These are phyloP conservation scores for Meles meles DNA, from an alignment of 2,113 vertebrate genomes.

Conservation along the genomic window DNA sequence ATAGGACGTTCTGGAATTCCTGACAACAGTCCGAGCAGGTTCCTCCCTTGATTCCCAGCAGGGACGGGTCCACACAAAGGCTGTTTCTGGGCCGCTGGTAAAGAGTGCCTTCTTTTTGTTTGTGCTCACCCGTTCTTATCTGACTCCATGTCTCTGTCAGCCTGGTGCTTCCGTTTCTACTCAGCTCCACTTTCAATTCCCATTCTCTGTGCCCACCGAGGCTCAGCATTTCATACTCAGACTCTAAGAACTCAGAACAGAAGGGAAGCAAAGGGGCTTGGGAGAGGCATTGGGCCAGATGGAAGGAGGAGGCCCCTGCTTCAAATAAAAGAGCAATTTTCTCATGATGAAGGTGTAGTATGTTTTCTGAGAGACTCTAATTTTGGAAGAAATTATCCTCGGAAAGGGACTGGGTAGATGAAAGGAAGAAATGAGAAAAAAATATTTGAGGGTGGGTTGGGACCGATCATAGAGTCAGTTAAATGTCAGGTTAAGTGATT, in stretches of 20 bases:
- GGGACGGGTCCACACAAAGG: neutral
- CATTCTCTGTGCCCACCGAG: conserved; percentile 34
- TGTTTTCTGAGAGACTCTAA: neutral
- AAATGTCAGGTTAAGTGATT: neutral
- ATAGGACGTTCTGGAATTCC: neutral
- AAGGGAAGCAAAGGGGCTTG: neutral
- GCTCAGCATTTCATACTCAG: neutral
- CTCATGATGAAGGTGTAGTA: neutral
- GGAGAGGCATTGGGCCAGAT: neutral
- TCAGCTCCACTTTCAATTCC: conserved; percentile 39
- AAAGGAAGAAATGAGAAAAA: neutral
- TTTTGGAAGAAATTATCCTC: neutral
- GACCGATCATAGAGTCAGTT: neutral
- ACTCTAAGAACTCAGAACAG: neutral
- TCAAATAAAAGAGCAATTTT: neutral
- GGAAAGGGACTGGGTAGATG: neutral
- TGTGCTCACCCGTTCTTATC: conserved; percentile 32
- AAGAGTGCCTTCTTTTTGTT: neutral
- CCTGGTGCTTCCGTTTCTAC: neutral
- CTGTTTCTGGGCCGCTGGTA: neutral
- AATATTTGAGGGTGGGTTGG: neutral
- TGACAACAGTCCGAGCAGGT: neutral
- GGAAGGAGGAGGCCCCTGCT: no score
- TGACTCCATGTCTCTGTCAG: conserved; percentile 19
- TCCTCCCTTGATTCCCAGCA: neutral